These are phyloP conservation scores for Harpagifer antarcticus DNA, from an alignment of 2,797 vertebrate species.

Conservation along the genomic window DNA sequence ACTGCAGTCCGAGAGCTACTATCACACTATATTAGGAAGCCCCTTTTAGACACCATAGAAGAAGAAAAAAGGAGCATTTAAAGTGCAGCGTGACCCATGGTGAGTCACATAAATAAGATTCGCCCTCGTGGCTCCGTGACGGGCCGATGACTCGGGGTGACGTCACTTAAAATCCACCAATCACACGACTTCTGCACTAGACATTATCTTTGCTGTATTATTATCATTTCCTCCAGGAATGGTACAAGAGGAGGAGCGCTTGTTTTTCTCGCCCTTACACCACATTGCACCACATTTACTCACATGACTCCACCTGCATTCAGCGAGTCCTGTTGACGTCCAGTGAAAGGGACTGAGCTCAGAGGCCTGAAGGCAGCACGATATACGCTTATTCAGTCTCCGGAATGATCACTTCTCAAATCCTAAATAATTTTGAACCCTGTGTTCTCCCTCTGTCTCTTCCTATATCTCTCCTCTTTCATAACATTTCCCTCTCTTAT, in stretches of 20 bases:
- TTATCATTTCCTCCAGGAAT: background rate
- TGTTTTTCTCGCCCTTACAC: slow-evolving; percentile 4
- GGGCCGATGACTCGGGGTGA: background rate
- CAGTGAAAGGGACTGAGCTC: slow-evolving; percentile 16
- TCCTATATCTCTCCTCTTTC: slow-evolving; percentile 26
- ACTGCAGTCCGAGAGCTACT: background rate
- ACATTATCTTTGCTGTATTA: background rate
- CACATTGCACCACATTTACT: slow-evolving; percentile 15
- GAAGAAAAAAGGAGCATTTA: background rate
- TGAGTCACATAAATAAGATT: background rate
- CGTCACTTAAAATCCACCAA: background rate
- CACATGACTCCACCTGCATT: slow-evolving; percentile 38
- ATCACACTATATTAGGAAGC: background rate
- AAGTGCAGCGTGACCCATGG: background rate
- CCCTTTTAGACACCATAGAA: background rate
- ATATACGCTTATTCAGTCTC: background rate
- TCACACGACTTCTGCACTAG: background rate
- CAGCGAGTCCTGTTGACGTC: background rate
- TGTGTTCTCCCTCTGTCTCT: background rate
- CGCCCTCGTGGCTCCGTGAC: background rate
- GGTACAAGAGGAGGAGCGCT: background rate
- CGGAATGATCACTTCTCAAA: background rate
- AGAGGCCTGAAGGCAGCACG: background rate
- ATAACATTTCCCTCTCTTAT: background rate
- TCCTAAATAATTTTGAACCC: slow-evolving; percentile 25